Conservation (phyloP, 2,888 invertebrate genomes). For the Spilosoma lubricipeda region DNA sequence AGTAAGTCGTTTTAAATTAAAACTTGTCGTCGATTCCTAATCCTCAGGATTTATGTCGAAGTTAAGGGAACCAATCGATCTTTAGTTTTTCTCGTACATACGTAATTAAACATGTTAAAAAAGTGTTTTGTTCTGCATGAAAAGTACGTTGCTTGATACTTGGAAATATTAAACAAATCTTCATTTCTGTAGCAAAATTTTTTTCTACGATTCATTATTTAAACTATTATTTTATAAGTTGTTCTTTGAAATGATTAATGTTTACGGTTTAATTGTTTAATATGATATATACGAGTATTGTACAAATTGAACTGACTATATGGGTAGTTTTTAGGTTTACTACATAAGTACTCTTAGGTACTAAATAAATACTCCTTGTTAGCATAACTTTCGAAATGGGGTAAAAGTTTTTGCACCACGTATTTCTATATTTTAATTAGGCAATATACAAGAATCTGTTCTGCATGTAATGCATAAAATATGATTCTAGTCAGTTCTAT, state of each 20-base stretch:
- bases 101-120: constrained; percentile 45
- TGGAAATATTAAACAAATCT: background rate
- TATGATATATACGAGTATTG: no score
- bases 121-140: constrained; percentile 26
- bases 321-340: no score
- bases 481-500: no score
- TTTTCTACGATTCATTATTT: background rate
- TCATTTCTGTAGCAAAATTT: no score
- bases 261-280: background rate
- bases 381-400: no score
- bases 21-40: constrained; percentile 52
- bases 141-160: background rate
- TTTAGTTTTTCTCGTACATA: constrained; percentile 51
- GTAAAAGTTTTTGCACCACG: no score
- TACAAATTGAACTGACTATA: no score
- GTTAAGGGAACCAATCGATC: constrained; percentile 51
- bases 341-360: no score
- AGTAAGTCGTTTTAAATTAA: constrained; percentile 69
- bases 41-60: constrained; percentile 42
- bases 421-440: no score
- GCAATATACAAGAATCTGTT: no score
- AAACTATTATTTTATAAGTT: background rate
- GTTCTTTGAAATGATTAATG: background rate
- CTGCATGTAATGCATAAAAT: no score
- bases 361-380: no score